A percentile compares a stretch with the other conserved stretches of the same genome.
Evolutionary conservation across 2,888 invertebrate species (phyloP).

Genomic region (Anagyrus pseudococci): DNA sequence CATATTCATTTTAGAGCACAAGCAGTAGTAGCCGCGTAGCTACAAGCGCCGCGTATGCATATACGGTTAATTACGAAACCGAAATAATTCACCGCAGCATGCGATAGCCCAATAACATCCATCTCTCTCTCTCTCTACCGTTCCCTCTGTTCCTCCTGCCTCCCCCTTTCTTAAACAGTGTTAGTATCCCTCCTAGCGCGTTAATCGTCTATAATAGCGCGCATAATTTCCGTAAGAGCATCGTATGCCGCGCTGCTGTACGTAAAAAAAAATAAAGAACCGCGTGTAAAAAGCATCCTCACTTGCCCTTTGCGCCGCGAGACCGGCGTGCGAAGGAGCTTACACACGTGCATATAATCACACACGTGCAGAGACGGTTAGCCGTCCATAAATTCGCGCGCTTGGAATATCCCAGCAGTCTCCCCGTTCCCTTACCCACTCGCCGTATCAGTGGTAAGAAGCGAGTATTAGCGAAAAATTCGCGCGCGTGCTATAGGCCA

Average conservation of each 20-base stretch:
- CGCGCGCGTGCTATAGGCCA: neutral
- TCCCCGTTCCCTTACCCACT: neutral
- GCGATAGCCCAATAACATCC: slow-evolving; percentile 32
- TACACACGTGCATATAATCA: no score
- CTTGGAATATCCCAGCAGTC: neutral
- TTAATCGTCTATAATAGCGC: slow-evolving; percentile 39
- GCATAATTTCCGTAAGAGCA: slow-evolving; percentile 29
- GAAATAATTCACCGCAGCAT: slow-evolving; percentile 27
- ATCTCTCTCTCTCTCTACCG: slow-evolving; percentile 11
- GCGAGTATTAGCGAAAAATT: neutral
- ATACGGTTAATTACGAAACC: slow-evolving; percentile 26
- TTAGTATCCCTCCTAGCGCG: slow-evolving; percentile 17
- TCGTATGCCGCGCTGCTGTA: slow-evolving; percentile 2
- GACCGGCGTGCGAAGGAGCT: no score
- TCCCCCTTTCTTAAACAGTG: slow-evolving; percentile 12
- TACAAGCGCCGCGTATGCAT: neutral
- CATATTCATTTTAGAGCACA: neutral
- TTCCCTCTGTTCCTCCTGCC: neutral
- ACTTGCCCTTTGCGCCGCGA: no score
- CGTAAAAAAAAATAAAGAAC: neutral
- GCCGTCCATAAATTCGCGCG: slow-evolving; percentile 5
- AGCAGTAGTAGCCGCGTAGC: neutral
- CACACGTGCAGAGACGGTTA: no score
- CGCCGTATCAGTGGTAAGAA: neutral
- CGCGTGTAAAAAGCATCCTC: neutral